phyloP scores from a whole-genome alignment of 2,797 vertebrate species.

The Molossus molossus region DNA sequence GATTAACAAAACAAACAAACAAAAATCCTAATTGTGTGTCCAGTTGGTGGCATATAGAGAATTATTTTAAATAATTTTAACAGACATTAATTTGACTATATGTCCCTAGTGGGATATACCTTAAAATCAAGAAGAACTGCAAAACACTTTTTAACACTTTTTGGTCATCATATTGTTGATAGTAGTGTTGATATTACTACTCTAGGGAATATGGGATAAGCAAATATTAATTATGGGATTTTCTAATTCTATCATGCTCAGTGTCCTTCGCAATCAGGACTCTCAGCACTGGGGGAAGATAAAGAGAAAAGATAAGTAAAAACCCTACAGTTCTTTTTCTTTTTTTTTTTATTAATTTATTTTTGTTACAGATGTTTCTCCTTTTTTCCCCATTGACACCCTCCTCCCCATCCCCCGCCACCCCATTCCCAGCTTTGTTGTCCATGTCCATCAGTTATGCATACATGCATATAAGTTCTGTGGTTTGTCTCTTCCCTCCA shows the following conservation, averaged over 20 bases:
- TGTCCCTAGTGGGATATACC: background rate
- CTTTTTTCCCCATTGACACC: too few relatives aligned
- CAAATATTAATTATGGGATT: constrained; percentile 11
- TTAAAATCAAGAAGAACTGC: background rate
- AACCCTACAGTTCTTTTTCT: background rate
- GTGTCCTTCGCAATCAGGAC: constrained; percentile 8
- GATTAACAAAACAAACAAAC: too few relatives aligned
- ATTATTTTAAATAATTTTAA: constrained; percentile 40
- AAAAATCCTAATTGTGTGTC: background rate
- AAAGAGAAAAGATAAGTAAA: background rate
- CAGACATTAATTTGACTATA: background rate
- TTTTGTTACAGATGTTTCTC: too few relatives aligned
- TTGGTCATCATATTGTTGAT: background rate
- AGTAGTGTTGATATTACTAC: background rate
- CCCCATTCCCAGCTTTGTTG: too few relatives aligned
- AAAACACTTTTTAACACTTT: background rate
- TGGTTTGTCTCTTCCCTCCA: too few relatives aligned
- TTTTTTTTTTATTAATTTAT: too few relatives aligned
- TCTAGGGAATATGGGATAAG: background rate
- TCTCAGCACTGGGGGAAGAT: background rate
- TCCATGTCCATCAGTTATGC: too few relatives aligned
- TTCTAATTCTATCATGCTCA: background rate
- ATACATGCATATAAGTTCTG: too few relatives aligned
- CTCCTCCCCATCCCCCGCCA: too few relatives aligned
- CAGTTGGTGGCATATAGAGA: background rate